Base-by-base conservation (phyloP, 2,113 vertebrate species). In the Riparia riparia region DNA sequence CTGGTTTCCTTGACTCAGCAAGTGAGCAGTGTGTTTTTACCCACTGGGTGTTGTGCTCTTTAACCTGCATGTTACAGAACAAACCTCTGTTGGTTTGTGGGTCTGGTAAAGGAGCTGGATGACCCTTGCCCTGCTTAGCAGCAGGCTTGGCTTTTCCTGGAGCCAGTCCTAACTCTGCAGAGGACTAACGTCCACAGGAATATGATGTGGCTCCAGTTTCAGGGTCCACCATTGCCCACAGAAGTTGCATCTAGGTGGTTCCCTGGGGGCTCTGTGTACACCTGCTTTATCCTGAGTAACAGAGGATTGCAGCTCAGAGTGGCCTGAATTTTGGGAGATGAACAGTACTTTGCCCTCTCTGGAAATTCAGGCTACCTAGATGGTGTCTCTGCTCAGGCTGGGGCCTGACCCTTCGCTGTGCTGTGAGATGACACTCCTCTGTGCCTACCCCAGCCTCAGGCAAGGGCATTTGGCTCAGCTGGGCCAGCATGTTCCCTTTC, bases 131-230 rank as follows among this genome's bases (percentile, higher is more conserved):
- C 51, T 60, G 58, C 70, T 57, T 45, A 56, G 45, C 54, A 61
- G 80, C 29, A 34, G 53, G 50, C 9, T 37, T 5, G 54, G 80
- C 47, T 78, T 29, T 74, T 74, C 45, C 37, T 61, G 70, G 60
- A n/a, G 63, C 41, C 0, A 0, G n/a, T 0, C 5, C 54, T 90
- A 5, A 0, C 32, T 65, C 78, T 14, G 20, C 0, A 1, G 61
- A 78, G 70, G 20, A n/a, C 58, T 69, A 39, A 45, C 26, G 18
- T 45, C 58, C 2, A 2, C 80, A 74, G 45, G 77, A 85, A 9
- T 8, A 7, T 12, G 60, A 39, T 34, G 12, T 66, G n/a, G 31
- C 56, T 77, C 29, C 39, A 31, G 37, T n/a, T 25, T 71, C 3
- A 14, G 60, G 32, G 47, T 81, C 37, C 54, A 78, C 57, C 49